Base-by-base conservation (phyloP, 2,113 vertebrate genomes). In the Peromyscus californicus region DNA sequence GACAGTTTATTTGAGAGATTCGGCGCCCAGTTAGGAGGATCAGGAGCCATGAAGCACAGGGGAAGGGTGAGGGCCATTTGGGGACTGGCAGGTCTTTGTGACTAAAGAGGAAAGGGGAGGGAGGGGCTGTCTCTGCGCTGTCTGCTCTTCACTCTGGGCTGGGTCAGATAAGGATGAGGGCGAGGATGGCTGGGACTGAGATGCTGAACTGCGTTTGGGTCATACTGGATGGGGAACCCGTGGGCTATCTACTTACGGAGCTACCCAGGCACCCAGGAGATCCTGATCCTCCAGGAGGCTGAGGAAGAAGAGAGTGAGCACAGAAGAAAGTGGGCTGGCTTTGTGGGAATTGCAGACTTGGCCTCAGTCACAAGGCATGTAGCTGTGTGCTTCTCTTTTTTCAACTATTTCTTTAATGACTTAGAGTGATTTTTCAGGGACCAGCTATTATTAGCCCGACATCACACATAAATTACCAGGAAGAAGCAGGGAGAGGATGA, bases 231-330 rank as follows among this genome's bases (percentile, higher is more conserved):
- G 39, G 48, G 61, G 70, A 69, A 24, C 36, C 63, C 61, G 6
- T 63, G 87, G n/a, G 31, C 39, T 7, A 0, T 65, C 29, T 70
- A 54, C 26, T 31, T 36, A 21, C 29, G 21, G 88, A 63, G 54
- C 26, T 90, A 2, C 33, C 57, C 63, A 5, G 75, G 2, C 57
- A 26, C 31, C 11, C 4, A 54, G 65, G 19, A 59, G 78, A 57
- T 7, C 39, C 36, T 7, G 22, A n/a, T 8, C 8, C 24, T 51
- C 13, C 31, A 78, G 54, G 36, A 95, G 78, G 69, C n/a, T 29
- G 1, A 57, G 67, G 5, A 33, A 57, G 42, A 85, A 8, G 26
- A 12, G 9, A 5, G 6, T 0, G 0, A 63, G 24, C 31, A 21
- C 22, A 21, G 36, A 13, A 31, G n/a, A n/a, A n/a, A n/a, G n/a